Base-by-base conservation (phyloP, 2,797 vertebrate genomes). In the Myiotriccus ornatus region DNA sequence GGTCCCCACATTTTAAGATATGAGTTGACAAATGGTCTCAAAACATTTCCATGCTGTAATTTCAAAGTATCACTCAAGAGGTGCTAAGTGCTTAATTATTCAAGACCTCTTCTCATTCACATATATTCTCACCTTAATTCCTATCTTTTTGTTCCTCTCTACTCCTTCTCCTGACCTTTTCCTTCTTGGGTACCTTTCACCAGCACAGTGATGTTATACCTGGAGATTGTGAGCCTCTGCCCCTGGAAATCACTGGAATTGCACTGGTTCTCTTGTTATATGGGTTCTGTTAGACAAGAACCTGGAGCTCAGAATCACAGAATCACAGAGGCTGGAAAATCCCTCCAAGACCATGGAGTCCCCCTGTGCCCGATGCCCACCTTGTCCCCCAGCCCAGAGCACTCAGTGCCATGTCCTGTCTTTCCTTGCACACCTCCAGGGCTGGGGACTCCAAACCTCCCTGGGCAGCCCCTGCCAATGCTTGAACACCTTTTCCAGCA, bases 311-410 rank as follows among this genome's bases (percentile, higher is more conserved):
- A 55, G 63, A 47, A 63, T 19, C 30, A 24, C 13, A 87, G 27
- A 62, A 14, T 28, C 7, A 3, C 62, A 59, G 22, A 8, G 3
- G 12, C 0, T 63, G 65, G 18, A 12, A 12, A 63, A 63, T 5
- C 6, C 19, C 47, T 39, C 7, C 39, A 0, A 85, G 39, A 0
- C 53, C 46, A 28, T 6, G 1, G 4, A 60, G n/a, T 4, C 23
- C 46, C 30, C 41, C 25, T 25, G 47, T 62, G 39, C 55, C 53
- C 3, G 0, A 3, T 39, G 0, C 46, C 83, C 73, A 46, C 59
- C 23, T 8, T 57, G 59, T 73, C 49, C 39, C 39, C 47, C 50
- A 87, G 41, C 41, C 41, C 12, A 49, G 65, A 78, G 74, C 65
- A 1, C 43, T 49, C 4, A 64, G 16, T 35, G 75, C 35, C 84